Conservation (phyloP, 23 tunicate genomes). For the Halocynthia roretzi region DNA sequence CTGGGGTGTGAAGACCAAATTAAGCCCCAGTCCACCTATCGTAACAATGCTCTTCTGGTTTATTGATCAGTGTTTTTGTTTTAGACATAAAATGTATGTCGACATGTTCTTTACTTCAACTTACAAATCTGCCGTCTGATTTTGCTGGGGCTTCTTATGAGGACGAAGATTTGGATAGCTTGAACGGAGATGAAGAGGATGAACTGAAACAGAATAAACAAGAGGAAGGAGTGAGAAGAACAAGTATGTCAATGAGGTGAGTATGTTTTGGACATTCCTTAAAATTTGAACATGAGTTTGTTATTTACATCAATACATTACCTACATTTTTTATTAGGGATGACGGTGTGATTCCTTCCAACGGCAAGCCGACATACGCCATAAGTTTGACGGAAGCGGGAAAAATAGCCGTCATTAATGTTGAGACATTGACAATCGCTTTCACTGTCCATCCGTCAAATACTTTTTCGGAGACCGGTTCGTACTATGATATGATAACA, state of each 20-base stretch:
- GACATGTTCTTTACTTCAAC: not conserved
- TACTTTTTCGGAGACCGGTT: not conserved
- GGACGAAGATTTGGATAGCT: slow-evolving; percentile 4
- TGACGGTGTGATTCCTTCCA: no score
- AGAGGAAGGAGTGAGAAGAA: slow-evolving; percentile 3
- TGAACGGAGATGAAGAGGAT: slow-evolving; percentile 5
- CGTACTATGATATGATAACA: no score
- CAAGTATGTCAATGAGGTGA: no score
- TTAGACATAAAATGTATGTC: not conserved
- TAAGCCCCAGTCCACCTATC: no score
- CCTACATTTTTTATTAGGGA: no score
- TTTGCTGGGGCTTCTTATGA: not conserved
- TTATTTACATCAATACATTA: no score
- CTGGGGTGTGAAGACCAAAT: no score
- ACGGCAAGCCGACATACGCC: not conserved
- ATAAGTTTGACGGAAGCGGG: not conserved
- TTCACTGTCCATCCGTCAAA: not conserved
- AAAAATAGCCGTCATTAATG: not conserved
- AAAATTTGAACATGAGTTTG: no score
- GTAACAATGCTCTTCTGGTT: not conserved
- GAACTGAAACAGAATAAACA: not conserved
- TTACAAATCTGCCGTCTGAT: not conserved
- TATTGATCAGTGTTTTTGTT: not conserved
- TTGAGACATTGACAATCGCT: not conserved
- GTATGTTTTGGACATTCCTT: no score